These are phyloP conservation scores for Malurus leucopterus DNA, from an alignment of 2,797 vertebrate genomes.

Conservation along the genomic window DNA sequence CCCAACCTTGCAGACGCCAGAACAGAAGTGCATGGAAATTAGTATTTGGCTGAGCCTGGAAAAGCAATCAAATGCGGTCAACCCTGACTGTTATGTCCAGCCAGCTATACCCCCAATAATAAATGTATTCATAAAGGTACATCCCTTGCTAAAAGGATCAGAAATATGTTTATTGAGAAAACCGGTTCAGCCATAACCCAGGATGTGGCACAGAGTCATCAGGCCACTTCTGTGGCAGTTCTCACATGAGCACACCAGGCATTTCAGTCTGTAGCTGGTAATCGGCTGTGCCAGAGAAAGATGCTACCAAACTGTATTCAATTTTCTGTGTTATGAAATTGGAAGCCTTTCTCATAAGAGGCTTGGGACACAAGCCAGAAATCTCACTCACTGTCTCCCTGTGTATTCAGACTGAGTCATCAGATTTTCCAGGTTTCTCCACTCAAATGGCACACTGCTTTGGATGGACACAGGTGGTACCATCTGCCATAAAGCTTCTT, in stretches of 20 bases:
- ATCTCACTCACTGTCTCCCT: constrained; percentile 8
- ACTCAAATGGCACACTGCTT: constrained; percentile 18
- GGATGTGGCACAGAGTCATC: not conserved
- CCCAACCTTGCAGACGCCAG: not conserved
- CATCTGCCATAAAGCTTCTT: constrained; percentile 16
- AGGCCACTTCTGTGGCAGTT: not conserved
- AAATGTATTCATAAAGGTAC: not conserved
- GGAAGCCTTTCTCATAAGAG: not conserved
- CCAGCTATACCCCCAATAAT: not conserved
- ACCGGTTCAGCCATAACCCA: not conserved
- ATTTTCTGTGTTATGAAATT: constrained; percentile 15
- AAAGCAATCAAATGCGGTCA: not conserved
- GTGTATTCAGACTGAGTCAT: constrained; percentile 21
- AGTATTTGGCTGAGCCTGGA: not conserved
- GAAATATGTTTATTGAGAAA: not conserved
- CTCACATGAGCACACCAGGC: not conserved
- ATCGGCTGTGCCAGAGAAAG: not conserved
- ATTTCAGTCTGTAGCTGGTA: not conserved
- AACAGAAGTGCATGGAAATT: not conserved
- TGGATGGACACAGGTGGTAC: constrained; percentile 33
- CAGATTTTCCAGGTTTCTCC: constrained; percentile 35
- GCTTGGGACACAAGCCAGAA: constrained; percentile 21
- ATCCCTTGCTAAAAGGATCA: not conserved
- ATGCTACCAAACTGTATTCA: constrained; percentile 9
- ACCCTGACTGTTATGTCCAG: not conserved